These are phyloP conservation scores for Neoaliturus tenellus DNA, from an alignment of 2,888 invertebrate genomes.

Conservation along the genomic window DNA sequence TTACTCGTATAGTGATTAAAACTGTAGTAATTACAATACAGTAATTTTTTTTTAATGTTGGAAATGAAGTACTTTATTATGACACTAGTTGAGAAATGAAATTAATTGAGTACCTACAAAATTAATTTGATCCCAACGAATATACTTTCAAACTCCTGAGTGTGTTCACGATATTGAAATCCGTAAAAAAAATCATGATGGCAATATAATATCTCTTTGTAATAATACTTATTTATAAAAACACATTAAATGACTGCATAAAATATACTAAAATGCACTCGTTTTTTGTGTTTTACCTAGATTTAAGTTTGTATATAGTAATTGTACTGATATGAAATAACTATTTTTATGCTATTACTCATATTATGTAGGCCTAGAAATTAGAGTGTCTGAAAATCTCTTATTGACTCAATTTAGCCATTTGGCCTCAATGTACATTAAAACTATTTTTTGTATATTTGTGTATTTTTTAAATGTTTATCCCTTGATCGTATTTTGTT, in stretches of 20 bases:
- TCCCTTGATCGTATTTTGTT: too few species aligned
- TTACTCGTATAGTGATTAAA: too few species aligned
- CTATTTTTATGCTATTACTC: neutral
- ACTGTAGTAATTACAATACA: too few species aligned
- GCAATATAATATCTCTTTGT: neutral
- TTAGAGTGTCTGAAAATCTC: neutral
- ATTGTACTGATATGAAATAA: neutral
- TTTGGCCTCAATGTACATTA: neutral
- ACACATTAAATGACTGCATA: constrained; percentile 41
- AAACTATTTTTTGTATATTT: neutral
- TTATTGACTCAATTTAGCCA: neutral
- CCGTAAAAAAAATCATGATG: too few species aligned
- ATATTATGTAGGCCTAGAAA: neutral
- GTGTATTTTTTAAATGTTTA: too few species aligned
- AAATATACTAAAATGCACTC: neutral
- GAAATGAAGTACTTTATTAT: too few species aligned
- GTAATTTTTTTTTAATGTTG: too few species aligned
- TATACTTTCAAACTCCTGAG: too few species aligned
- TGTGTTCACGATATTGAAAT: too few species aligned
- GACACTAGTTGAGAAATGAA: too few species aligned
- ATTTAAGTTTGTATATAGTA: constrained; percentile 11
- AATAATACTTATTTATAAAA: neutral
- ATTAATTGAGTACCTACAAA: too few species aligned
- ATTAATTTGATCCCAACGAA: too few species aligned
- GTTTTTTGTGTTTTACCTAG: constrained; percentile 16